These are phyloP conservation scores for Huso huso DNA, from an alignment of 2,797 vertebrate genomes.

Conservation along the genomic window DNA sequence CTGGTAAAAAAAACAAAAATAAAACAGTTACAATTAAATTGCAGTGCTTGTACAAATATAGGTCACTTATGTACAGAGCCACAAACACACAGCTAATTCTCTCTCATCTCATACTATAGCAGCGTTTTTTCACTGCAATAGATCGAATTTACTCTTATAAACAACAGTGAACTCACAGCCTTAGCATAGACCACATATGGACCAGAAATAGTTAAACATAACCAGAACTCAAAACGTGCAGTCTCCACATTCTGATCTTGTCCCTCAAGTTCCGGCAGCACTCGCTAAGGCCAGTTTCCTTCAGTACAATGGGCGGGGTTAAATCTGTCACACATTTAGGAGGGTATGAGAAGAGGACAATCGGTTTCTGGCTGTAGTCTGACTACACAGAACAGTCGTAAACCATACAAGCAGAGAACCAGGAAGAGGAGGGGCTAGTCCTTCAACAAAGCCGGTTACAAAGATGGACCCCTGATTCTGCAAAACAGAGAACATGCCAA, in stretches of 20 bases:
- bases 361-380: conserved; percentile 1
- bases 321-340: background rate
- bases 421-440: conserved; percentile 32
- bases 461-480: background rate
- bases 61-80: background rate
- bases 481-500: background rate
- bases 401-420: conserved; percentile 6
- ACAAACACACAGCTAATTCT: no score
- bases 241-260: background rate
- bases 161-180: no score
- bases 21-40: background rate
- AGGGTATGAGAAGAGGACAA: background rate
- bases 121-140: no score
- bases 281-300: background rate
- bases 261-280: background rate
- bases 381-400: background rate
- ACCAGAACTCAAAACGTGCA: no score
- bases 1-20: no score
- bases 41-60: background rate
- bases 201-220: no score
- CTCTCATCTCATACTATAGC: no score
- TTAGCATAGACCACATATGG: no score
- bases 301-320: background rate
- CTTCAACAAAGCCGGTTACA: background rate
- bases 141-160: no score